Evolutionary conservation across 1,140 invertebrate genomes (phyloP).

Genomic region (Lepidurus packardi): DNA sequence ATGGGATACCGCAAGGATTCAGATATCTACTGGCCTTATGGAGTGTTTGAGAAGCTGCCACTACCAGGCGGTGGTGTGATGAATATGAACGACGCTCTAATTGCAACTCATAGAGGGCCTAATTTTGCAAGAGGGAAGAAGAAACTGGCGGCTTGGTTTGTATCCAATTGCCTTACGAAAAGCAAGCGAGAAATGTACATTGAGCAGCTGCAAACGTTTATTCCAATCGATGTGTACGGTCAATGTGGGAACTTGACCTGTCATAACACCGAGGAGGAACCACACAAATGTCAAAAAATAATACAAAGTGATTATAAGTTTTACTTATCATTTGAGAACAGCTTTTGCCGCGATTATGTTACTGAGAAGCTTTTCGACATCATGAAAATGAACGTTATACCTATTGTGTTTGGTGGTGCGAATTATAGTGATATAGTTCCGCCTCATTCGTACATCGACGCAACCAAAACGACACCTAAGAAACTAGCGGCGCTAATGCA

Average conservation of each 20-base stretch:
- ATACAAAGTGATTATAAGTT: slow-evolving; percentile 38
- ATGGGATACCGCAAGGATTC: slow-evolving; percentile 35
- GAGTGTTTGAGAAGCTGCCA: slow-evolving; percentile 28
- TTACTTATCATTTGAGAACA: slow-evolving; percentile 45
- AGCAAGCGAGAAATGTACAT: slow-evolving; percentile 54
- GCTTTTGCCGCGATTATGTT: slow-evolving; percentile 44
- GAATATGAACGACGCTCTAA: not conserved
- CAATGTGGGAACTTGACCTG: slow-evolving; percentile 51
- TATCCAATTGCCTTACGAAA: slow-evolving; percentile 55
- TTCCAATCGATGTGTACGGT: slow-evolving; percentile 65
- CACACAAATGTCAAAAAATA: slow-evolving; percentile 31
- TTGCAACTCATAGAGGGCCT: not conserved
- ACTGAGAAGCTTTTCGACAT: slow-evolving; percentile 43
- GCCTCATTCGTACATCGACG: slow-evolving; percentile 58
- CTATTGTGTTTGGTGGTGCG: slow-evolving; percentile 60
- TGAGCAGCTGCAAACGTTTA: slow-evolving; percentile 49
- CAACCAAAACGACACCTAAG: slow-evolving; percentile 48
- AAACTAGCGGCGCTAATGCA: slow-evolving; percentile 51
- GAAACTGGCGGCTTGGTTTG: slow-evolving; percentile 56
- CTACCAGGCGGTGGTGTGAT: not conserved
- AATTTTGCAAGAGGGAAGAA: slow-evolving; percentile 40
- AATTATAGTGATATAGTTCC: slow-evolving; percentile 57
- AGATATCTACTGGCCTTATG: slow-evolving; percentile 34
- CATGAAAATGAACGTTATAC: slow-evolving; percentile 50
- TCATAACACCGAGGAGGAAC: slow-evolving; percentile 44